phyloP scores from a whole-genome alignment of 2,797 vertebrate genomes.

The Leptatherina wallacei region DNA sequence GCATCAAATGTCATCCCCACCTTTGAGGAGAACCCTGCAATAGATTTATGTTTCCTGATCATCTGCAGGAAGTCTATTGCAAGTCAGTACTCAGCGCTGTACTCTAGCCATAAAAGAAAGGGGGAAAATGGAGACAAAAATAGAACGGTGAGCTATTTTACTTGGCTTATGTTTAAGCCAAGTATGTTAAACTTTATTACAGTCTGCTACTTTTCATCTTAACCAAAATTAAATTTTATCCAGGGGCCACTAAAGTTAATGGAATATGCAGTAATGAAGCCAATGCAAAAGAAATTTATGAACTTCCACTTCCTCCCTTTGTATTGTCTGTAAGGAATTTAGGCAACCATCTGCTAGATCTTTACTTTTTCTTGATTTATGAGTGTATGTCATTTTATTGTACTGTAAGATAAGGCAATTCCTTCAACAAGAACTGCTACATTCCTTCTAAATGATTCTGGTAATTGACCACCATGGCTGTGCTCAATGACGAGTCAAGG shows the following conservation, averaged over 20 bases:
- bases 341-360: conserved; percentile 52
- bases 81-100: background rate
- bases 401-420: conserved; percentile 25
- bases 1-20: background rate
- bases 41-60: background rate
- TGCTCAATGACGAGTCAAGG: conserved; percentile 68
- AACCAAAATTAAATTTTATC: conserved; percentile 28
- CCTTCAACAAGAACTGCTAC: conserved; percentile 18
- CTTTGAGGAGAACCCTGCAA: conserved; percentile 3
- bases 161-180: background rate
- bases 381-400: conserved; percentile 39
- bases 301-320: conserved; percentile 15
- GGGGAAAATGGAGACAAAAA: background rate
- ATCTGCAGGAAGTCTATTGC: background rate
- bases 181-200: background rate
- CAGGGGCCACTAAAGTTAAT: conserved; percentile 31
- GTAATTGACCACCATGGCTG: conserved; percentile 40
- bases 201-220: background rate
- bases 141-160: background rate
- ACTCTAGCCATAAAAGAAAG: background rate
- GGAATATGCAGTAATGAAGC: conserved; percentile 51
- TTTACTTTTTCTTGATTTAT: conserved; percentile 49
- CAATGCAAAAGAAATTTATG: conserved; percentile 47
- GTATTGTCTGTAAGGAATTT: conserved; percentile 23
- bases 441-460: conserved; percentile 20